Evolutionary conservation across 2,113 vertebrate genomes (phyloP).

Genomic region (Calidris pygmaea): DNA sequence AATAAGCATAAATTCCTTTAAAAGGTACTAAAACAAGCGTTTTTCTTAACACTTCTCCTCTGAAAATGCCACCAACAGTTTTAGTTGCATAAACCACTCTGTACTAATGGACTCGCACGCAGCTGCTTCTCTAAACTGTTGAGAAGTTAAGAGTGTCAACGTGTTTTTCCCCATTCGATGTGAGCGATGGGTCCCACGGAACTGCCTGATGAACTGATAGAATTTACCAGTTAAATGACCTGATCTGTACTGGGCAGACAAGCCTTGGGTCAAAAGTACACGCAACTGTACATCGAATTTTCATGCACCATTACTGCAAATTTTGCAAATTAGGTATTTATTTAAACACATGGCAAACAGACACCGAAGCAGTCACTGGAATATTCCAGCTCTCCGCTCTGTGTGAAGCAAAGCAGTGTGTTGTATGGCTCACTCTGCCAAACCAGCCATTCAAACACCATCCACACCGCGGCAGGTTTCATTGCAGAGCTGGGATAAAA

Average conservation of each 20-base stretch:
- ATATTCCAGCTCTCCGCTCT: neutral
- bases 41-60: neutral
- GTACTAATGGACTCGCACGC: neutral
- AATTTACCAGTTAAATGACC: conserved; percentile 1
- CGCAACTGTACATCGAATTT: neutral
- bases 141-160: neutral
- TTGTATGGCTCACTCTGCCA: conserved; percentile 4
- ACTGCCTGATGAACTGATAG: conserved; percentile 2
- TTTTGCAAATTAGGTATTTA: conserved; percentile 54
- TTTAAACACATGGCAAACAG: conserved; percentile 50
- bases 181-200: neutral
- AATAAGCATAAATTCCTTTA: neutral
- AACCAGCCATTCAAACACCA: neutral
- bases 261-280: conserved; percentile 33
- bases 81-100: neutral
- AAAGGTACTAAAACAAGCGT: neutral
- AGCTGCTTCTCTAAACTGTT: neutral
- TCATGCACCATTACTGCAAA: conserved; percentile 39
- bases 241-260: conserved; percentile 12
- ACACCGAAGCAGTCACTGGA: neutral
- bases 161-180: neutral
- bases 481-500: neutral
- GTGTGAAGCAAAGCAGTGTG: neutral
- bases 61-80: neutral
- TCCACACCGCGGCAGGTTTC: neutral